Conservation (phyloP, 2,888 invertebrate species). For the Odontocerum albicorne region DNA sequence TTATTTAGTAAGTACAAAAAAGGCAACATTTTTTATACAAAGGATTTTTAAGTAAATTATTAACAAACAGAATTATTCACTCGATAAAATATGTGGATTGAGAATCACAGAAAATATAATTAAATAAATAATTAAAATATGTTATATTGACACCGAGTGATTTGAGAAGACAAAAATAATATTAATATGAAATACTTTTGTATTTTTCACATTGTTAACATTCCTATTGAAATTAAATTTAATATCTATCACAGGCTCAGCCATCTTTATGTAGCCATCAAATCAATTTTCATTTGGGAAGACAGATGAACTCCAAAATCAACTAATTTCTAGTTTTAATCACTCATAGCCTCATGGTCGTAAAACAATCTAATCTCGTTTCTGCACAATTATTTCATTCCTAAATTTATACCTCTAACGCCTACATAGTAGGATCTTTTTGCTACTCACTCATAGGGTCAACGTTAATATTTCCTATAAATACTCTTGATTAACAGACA, state of each 20-base stretch:
- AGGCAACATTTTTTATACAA: slow-evolving; percentile 17
- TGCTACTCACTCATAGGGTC: background rate
- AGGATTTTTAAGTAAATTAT: slow-evolving; percentile 8
- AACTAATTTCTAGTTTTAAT: background rate
- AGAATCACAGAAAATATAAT: slow-evolving; percentile 27
- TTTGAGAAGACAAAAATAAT: background rate
- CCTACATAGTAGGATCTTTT: slow-evolving; percentile 17
- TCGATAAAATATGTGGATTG: slow-evolving; percentile 9
- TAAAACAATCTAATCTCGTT: slow-evolving; percentile 15
- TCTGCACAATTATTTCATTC: slow-evolving; percentile 8
- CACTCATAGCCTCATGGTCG: background rate
- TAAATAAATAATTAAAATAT: slow-evolving; percentile 16
- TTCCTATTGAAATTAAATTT: too few species aligned
- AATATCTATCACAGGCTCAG: too few species aligned
- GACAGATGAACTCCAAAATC: background rate
- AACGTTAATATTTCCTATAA: background rate
- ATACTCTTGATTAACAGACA: background rate
- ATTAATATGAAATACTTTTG: background rate
- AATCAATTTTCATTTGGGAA: background rate
- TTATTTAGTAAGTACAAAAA: slow-evolving; percentile 20
- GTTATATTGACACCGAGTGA: slow-evolving; percentile 14
- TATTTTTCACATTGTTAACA: too few species aligned
- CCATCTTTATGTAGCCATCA: too few species aligned
- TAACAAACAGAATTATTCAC: slow-evolving; percentile 13
- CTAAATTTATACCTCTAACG: slow-evolving; percentile 5